Conservation (phyloP, 2,113 vertebrate genomes). For the Papio anubis region DNA sequence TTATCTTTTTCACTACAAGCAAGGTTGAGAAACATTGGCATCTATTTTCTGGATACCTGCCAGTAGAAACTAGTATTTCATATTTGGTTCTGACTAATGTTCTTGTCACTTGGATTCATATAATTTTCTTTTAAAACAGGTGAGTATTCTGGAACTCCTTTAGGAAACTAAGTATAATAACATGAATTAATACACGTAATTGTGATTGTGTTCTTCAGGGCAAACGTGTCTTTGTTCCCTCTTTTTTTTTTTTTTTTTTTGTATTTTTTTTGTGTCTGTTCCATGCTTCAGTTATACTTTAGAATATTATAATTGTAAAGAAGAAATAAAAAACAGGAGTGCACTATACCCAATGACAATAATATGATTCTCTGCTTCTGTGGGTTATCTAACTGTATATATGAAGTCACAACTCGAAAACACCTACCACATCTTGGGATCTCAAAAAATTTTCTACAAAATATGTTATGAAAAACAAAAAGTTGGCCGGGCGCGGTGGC, state of each 20-base stretch:
- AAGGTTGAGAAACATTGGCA: conserved; percentile 70
- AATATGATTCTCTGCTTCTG: background rate
- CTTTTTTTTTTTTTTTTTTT: background rate
- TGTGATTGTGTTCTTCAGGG: background rate
- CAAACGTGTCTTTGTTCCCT: background rate
- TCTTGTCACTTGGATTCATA: conserved; percentile 34
- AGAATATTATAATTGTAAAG: background rate
- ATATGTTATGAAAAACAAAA: background rate
- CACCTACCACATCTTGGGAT: background rate
- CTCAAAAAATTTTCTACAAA: background rate
- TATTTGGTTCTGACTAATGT: conserved; percentile 55
- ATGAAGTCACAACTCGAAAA: background rate
- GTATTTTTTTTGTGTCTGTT: background rate
- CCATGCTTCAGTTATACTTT: background rate
- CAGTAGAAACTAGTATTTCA: conserved; percentile 48
- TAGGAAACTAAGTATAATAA: background rate
- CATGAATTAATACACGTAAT: background rate
- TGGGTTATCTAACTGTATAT: background rate
- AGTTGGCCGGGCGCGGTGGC: too few relatives aligned
- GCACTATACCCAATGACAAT: background rate
- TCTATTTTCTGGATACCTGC: conserved; percentile 47
- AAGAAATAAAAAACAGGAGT: background rate
- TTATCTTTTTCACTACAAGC: conserved; percentile 61
- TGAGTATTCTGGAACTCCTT: background rate
- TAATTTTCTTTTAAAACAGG: background rate